Conservation (phyloP, 1,140 invertebrate species). For the Drosophila chauvacae region DNA sequence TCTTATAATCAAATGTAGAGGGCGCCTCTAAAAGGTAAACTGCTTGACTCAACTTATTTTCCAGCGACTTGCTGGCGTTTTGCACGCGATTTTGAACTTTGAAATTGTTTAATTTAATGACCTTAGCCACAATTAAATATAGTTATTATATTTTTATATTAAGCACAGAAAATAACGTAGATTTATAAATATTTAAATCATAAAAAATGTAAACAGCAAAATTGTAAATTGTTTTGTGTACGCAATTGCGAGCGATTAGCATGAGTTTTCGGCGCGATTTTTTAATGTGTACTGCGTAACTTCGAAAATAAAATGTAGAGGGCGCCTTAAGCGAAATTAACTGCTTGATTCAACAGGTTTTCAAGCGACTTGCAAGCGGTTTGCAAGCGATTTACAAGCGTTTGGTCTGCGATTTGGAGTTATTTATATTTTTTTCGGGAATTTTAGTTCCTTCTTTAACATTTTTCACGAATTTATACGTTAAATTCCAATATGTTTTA, state of each 20-base stretch:
- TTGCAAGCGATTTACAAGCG: neutral
- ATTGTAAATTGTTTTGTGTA: no score
- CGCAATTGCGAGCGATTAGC: neutral
- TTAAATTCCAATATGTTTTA: neutral
- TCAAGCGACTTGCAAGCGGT: neutral
- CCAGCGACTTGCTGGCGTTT: no score
- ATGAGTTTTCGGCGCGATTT: neutral
- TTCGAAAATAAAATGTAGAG: neutral
- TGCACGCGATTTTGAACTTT: no score
- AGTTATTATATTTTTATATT: neutral
- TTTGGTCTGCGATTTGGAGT: neutral
- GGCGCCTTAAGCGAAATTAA: neutral
- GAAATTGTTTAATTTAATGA: no score
- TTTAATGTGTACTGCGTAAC: neutral
- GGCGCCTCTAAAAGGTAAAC: no score
- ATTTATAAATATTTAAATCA: neutral
- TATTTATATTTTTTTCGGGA: no score
- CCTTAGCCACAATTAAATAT: no score
- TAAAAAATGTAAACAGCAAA: neutral
- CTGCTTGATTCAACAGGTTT: constrained; percentile 16
- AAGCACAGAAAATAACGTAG: neutral
- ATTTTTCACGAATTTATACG: neutral
- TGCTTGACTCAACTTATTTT: no score
- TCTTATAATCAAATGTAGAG: no score
- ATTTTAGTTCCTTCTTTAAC: neutral